A percentile compares a stretch with the other conserved stretches of the same genome.
Evolutionary conservation across 2,888 invertebrate genomes (phyloP).

Genomic region (Xestia rhomboidea): DNA sequence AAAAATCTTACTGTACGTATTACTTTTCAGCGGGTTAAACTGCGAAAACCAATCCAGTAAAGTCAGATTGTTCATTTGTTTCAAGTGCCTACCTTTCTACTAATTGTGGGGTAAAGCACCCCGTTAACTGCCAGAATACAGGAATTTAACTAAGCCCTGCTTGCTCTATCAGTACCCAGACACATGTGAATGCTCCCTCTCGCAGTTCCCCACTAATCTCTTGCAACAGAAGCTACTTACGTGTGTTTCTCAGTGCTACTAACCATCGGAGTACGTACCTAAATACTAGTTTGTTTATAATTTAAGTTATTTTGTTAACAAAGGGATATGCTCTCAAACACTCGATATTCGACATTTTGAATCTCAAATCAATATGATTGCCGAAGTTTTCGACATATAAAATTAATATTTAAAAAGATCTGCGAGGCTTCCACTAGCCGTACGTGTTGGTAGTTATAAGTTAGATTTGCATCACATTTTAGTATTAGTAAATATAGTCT

Average conservation of each 20-base stretch:
- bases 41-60: not conserved
- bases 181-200: not conserved
- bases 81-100: not conserved
- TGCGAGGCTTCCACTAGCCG: constrained; percentile 3
- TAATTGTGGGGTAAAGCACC: not conserved
- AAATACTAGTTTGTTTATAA: constrained; percentile 11
- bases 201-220: constrained; percentile 16
- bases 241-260: not conserved
- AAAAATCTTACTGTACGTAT: not conserved
- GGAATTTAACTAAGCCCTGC: not conserved
- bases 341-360: constrained; percentile 15
- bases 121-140: not conserved
- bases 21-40: not conserved
- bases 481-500: constrained; percentile 50
- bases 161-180: not conserved
- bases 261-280: constrained; percentile 30
- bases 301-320: constrained; percentile 1
- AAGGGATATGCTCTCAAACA: constrained; percentile 16
- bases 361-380: constrained; percentile 16
- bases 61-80: not conserved
- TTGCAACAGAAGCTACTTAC: constrained; percentile 31
- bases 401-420: constrained; percentile 9
- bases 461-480: constrained; percentile 55
- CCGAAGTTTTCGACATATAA: not conserved
- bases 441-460: constrained; percentile 23